Evolutionary conservation across 2,797 vertebrate species (phyloP), one percentile per base, ranked within the genome.

Genomic region (Numenius phaeopus): DNA sequence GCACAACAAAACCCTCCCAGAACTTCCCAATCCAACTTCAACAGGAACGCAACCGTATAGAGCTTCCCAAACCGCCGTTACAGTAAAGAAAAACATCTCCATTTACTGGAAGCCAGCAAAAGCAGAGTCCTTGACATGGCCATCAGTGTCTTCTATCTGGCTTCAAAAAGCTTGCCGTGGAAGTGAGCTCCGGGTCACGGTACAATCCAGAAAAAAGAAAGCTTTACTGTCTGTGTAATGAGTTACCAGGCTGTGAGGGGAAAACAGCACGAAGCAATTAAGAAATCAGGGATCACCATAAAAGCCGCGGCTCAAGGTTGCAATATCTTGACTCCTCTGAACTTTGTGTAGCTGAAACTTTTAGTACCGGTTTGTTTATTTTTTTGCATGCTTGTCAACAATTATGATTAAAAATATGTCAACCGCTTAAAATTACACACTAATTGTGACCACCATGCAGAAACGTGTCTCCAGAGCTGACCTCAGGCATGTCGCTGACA

Each of bases 11-110:
- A 13, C 18, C n/a, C 20, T 59, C 59, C 47, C 40, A 64, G 47
- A 22, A 22, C 47, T 86, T 9, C 47, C 5, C 65, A 44, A 0
- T 8, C 65, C 61, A 87, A 26, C 9, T 32, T 57, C 52, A 93
- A 23, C 0, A 0, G 55, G 46, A 85, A 73, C 0, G 2, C 37
- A 50, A 55, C 29, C 0, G 0, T 14, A 50, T n/a, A 44, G 34
- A 75, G 10, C 39, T 46, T 77, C 65, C 78, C 54, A 67, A 87
- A 72, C 5, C 24, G 6, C 27, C 1, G 0, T 4, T 27, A 29
- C 0, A 0, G 29, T 26, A 47, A 72, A 78, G 34, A 40, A 4
- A 47, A 89, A 32, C 54, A 61, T 15, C 21, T 46, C 42, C 5
- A 26, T n/a, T 87, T 58, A 40, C 62, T 24, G 66, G 49, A 76